phyloP scores from a whole-genome alignment of 2,888 invertebrate species.

The Prostheceraeus crozeri region DNA sequence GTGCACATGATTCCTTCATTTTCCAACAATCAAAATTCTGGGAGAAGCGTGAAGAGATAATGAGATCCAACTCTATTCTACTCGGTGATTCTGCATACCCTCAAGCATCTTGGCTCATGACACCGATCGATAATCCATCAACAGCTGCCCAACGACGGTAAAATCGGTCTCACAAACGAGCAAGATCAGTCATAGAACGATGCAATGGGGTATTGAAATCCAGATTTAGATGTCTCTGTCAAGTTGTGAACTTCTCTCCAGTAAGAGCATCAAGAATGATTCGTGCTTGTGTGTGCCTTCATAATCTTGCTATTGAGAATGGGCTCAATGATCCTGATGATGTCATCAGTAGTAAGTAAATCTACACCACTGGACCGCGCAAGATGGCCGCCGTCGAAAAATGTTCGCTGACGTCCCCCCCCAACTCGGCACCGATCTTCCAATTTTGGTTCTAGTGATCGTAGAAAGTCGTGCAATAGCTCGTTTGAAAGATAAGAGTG shows the following conservation, averaged over 20 bases:
- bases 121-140: constrained; percentile 1
- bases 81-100: constrained; percentile 13
- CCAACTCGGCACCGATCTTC: too few species aligned
- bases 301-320: too few species aligned
- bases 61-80: not conserved
- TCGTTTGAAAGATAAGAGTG: too few species aligned
- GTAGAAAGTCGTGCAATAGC: too few species aligned
- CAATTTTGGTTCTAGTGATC: too few species aligned
- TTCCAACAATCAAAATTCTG: constrained; percentile 1
- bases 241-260: constrained; percentile 10
- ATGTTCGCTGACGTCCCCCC: too few species aligned
- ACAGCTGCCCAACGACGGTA: not conserved
- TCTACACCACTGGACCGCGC: too few species aligned
- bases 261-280: too few species aligned
- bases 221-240: not conserved
- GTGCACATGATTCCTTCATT: constrained; percentile 11
- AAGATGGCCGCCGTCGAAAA: too few species aligned
- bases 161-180: constrained; percentile 7
- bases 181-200: not conserved
- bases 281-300: too few species aligned
- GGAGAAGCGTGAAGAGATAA: not conserved
- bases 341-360: too few species aligned
- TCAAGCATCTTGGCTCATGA: constrained; percentile 3
- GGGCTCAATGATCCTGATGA: too few species aligned
- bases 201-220: constrained; percentile 21